These are phyloP conservation scores for Bicyclus anynana DNA, from an alignment of 1,140 invertebrate genomes.

Conservation along the genomic window DNA sequence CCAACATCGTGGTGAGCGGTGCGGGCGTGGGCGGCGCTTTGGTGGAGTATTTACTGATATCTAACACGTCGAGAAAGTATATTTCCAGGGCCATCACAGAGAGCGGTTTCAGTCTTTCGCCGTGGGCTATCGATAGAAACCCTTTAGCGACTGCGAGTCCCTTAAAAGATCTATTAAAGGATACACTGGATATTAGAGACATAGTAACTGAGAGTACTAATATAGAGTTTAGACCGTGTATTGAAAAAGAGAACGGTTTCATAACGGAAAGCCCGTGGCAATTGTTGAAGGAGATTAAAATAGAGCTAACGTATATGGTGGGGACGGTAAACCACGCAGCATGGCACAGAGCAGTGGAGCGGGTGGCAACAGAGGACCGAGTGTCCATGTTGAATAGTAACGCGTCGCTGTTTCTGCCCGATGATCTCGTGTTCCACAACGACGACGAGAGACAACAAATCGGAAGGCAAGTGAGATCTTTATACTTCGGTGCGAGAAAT, in stretches of 20 bases:
- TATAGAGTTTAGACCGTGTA: slow-evolving; percentile 43
- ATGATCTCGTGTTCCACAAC: slow-evolving; percentile 42
- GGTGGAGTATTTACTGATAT: slow-evolving; percentile 46
- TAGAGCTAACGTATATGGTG: slow-evolving; percentile 40
- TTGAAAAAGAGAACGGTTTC: slow-evolving; percentile 37
- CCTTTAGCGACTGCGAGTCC: slow-evolving; percentile 28
- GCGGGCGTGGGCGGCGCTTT: slow-evolving; percentile 41
- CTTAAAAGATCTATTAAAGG: slow-evolving; percentile 12
- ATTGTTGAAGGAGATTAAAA: slow-evolving; percentile 29
- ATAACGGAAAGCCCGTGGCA: slow-evolving; percentile 41
- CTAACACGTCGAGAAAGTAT: slow-evolving; percentile 34
- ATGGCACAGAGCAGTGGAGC: slow-evolving; percentile 33
- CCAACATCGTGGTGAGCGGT: slow-evolving; percentile 56
- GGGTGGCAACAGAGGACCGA: slow-evolving; percentile 21
- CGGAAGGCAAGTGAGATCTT: slow-evolving; percentile 28
- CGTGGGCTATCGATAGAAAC: slow-evolving; percentile 54
- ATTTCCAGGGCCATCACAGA: slow-evolving; percentile 54
- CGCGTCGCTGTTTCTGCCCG: slow-evolving; percentile 35
- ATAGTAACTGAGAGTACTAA: slow-evolving; percentile 29
- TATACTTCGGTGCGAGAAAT: slow-evolving; percentile 43
- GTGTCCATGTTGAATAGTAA: slow-evolving; percentile 39
- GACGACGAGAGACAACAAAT: slow-evolving; percentile 23
- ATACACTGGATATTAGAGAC: slow-evolving; percentile 23
- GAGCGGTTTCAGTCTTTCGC: slow-evolving; percentile 49
- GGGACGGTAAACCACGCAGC: slow-evolving; percentile 49